Percentiles rank a stretch among this genome's conserved stretches.
These are phyloP conservation scores for Arbacia lixula DNA, from an alignment of 53 echinoderm and acorn worm species.

Conservation along the genomic window DNA sequence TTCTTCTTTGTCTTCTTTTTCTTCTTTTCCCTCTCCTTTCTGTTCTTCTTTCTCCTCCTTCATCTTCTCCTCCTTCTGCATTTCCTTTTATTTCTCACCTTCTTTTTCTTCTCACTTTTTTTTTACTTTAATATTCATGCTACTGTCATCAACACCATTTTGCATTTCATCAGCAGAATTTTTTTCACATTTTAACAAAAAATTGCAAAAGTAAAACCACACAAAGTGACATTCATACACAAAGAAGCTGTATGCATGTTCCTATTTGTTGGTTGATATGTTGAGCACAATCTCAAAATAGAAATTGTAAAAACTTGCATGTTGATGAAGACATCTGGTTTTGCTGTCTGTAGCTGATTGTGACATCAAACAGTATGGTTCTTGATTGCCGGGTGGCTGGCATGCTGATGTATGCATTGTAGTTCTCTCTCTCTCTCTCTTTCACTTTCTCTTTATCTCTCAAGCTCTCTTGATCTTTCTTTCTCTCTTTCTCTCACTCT, in stretches of 20 bases:
- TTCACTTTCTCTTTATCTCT: not conserved
- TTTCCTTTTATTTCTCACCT: not conserved
- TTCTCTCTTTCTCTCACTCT: not conserved
- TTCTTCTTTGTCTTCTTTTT: not conserved
- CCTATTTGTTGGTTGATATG: too few relatives aligned
- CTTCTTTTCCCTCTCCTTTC: not conserved
- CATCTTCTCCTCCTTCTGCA: not conserved
- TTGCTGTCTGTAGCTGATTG: not conserved
- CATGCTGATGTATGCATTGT: not conserved
- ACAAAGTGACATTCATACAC: too few relatives aligned
- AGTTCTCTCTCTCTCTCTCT: not conserved
- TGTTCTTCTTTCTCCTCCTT: not conserved
- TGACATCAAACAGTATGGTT: not conserved
- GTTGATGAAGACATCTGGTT: too few relatives aligned
- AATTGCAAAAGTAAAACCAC: too few relatives aligned
- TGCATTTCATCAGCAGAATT: too few relatives aligned
- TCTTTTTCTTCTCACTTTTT: not conserved
- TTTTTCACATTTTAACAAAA: too few relatives aligned
- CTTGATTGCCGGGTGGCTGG: slow-evolving; percentile 1
- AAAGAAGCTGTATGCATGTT: too few relatives aligned
- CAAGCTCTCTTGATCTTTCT: not conserved
- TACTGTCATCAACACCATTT: too few relatives aligned
- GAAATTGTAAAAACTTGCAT: too few relatives aligned
- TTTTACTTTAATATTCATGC: too few relatives aligned
- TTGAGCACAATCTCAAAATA: too few relatives aligned